Percentiles rank a stretch among this genome's conserved stretches.
phyloP scores from a whole-genome alignment of 2,888 invertebrate species.

The Heliconius cydno region DNA sequence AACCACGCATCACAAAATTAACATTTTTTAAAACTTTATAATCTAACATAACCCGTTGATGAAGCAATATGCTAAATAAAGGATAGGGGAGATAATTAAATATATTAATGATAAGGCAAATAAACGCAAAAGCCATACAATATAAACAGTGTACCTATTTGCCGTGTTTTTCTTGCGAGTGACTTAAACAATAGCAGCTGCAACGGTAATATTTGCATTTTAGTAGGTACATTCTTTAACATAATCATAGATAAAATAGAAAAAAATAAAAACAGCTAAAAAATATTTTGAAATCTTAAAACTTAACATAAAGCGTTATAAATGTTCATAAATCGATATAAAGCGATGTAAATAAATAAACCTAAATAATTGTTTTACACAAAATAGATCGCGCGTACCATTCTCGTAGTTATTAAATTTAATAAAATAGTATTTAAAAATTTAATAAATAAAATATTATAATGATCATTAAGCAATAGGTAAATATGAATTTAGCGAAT shows the following conservation, averaged over 20 bases:
- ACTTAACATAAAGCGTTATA: not conserved
- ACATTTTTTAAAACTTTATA: not conserved
- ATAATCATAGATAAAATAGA: slow-evolving; percentile 40
- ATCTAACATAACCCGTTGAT: slow-evolving; percentile 37
- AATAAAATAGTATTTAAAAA: not conserved
- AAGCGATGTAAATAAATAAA: not conserved
- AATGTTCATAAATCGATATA: not conserved
- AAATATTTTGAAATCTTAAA: not conserved
- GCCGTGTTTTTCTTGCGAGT: slow-evolving; percentile 77
- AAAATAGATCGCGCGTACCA: not conserved
- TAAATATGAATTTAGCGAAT: slow-evolving; percentile 1
- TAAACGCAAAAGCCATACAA: slow-evolving; percentile 66
- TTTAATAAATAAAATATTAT: not conserved
- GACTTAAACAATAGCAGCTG: slow-evolving; percentile 84
- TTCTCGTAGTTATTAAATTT: not conserved
- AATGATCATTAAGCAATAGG: not conserved
- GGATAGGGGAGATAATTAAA: slow-evolving; percentile 13
- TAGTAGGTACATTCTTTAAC: slow-evolving; percentile 60
- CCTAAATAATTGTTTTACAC: not conserved
- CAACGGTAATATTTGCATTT: slow-evolving; percentile 70
- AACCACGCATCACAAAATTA: slow-evolving; percentile 43
- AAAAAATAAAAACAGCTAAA: slow-evolving; percentile 29
- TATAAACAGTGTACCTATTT: slow-evolving; percentile 80
- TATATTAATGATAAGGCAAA: slow-evolving; percentile 39
- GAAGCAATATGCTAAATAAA: slow-evolving; percentile 35